These are phyloP conservation scores for Aulostomus chinensis DNA, from an alignment of 2,797 vertebrate genomes.

Conservation along the genomic window DNA sequence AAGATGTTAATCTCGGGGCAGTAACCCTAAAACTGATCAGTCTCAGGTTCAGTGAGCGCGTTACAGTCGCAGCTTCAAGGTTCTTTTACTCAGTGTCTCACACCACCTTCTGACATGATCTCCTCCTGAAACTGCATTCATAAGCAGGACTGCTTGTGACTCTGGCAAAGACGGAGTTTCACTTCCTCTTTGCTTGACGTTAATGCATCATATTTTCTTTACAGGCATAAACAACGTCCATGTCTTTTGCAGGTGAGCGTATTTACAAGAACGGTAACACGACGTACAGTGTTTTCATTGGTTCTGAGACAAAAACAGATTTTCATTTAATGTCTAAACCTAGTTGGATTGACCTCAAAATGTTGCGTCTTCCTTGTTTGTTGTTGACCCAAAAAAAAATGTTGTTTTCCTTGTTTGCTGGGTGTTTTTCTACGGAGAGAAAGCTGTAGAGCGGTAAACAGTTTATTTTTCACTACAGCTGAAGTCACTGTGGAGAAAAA, in stretches of 20 bases:
- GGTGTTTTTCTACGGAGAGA: conserved; percentile 13
- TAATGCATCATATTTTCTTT: too few species aligned
- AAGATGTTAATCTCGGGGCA: conserved; percentile 64
- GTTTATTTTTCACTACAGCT: conserved; percentile 20
- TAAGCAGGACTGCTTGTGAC: too few species aligned
- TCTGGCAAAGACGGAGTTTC: too few species aligned
- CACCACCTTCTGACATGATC: too few species aligned
- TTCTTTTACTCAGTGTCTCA: conserved; percentile 2
- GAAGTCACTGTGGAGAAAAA: not conserved
- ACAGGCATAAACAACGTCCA: not conserved
- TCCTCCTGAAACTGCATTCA: too few species aligned
- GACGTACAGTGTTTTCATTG: conserved; percentile 7
- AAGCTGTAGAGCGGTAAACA: conserved; percentile 25
- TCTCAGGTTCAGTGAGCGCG: conserved; percentile 36
- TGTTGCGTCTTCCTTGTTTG: conserved; percentile 17
- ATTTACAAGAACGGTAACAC: too few species aligned
- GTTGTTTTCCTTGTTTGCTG: too few species aligned
- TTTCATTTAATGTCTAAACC: conserved; percentile 43
- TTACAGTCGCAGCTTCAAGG: conserved; percentile 1
- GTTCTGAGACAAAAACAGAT: conserved; percentile 9
- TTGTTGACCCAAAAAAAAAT: conserved; percentile 15
- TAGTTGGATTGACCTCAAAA: conserved; percentile 28
- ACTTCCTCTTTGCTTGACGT: too few species aligned
- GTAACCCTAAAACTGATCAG: conserved; percentile 48
- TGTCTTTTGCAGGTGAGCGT: not conserved